Conservation (phyloP, 2,888 invertebrate species). For the Microplitis deprimator region DNA sequence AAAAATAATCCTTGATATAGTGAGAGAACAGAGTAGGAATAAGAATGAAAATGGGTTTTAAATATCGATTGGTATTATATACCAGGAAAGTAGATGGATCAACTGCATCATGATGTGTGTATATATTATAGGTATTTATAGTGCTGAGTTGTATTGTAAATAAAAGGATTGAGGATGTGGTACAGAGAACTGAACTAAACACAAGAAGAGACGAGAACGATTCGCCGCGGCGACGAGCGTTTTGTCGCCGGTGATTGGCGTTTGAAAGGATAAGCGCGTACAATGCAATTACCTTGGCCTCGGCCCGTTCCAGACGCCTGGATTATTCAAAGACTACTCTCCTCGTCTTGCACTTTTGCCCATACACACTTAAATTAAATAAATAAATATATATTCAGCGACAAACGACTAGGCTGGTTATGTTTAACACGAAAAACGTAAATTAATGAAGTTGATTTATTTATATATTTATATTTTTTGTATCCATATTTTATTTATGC, state of each 20-base stretch:
- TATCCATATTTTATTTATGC: neutral
- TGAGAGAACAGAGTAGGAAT: neutral
- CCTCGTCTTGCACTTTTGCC: neutral
- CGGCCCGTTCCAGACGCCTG: constrained; percentile 49
- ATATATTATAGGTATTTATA: neutral
- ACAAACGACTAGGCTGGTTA: neutral
- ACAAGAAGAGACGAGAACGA: constrained; percentile 50
- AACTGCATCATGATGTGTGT: neutral
- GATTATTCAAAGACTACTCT: neutral
- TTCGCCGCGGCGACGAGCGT: constrained; percentile 68
- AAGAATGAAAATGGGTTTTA: neutral
- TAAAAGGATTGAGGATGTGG: neutral
- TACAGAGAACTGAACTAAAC: constrained; percentile 3
- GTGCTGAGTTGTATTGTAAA: neutral
- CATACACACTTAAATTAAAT: neutral
- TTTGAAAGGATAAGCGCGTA: constrained; percentile 70
- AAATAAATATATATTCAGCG: neutral
- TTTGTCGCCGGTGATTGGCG: constrained; percentile 71
- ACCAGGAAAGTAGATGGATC: constrained; percentile 12
- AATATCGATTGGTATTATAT: neutral
- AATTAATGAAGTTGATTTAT: neutral
- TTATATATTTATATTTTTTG: neutral
- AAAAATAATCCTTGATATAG: too few species aligned
- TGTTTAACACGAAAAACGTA: neutral
- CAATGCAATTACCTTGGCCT: constrained; percentile 70